These are phyloP conservation scores for Dufourea novaeangliae DNA, from an alignment of 1,140 invertebrate species.

Conservation along the genomic window DNA sequence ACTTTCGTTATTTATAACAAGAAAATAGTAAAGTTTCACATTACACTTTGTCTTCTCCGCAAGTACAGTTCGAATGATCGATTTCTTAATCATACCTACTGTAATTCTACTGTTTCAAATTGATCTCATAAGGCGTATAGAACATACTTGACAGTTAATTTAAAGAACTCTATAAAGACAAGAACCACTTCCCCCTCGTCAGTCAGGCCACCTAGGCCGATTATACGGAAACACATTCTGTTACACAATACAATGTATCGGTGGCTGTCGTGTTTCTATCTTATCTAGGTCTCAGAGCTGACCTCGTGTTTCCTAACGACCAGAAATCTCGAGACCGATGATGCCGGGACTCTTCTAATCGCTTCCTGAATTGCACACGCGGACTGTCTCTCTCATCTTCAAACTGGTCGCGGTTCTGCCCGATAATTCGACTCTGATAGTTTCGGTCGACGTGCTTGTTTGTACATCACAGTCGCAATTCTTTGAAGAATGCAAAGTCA, in stretches of 20 bases:
- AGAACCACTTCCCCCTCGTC: background rate
- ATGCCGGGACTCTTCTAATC: background rate
- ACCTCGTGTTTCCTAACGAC: background rate
- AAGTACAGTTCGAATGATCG: no score
- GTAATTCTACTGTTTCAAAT: no score
- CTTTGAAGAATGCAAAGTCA: background rate
- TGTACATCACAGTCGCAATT: background rate
- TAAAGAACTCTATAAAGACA: no score
- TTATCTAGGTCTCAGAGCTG: conserved; percentile 4
- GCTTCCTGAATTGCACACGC: conserved; percentile 3
- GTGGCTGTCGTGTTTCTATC: background rate
- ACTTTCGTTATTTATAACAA: background rate
- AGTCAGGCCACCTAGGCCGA: background rate
- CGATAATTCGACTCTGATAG: background rate
- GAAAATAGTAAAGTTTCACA: no score
- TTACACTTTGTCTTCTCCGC: no score
- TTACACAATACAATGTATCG: conserved; percentile 5
- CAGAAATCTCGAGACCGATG: background rate
- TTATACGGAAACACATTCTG: background rate
- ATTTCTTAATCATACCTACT: no score
- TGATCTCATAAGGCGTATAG: no score
- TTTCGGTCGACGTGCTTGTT: background rate
- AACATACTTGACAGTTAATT: no score
- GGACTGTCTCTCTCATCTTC: background rate
- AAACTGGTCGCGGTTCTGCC: background rate